A percentile compares a stretch with the other conserved stretches of the same genome.
phyloP scores from a whole-genome alignment of 2,113 vertebrate species.

The Urocynchramus pylzowi region DNA sequence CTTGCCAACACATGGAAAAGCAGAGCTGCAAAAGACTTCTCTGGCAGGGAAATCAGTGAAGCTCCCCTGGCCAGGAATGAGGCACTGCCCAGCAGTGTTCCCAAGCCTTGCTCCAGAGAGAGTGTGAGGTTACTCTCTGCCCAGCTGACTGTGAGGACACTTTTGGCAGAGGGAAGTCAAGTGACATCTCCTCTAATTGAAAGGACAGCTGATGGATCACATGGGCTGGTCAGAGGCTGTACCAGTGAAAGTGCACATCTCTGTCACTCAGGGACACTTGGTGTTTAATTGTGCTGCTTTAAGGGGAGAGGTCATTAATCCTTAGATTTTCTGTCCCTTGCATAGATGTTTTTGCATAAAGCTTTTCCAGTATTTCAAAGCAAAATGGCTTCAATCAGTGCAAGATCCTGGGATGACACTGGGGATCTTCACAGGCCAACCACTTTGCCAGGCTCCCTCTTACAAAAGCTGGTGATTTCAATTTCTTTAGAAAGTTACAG shows the following conservation, averaged over 20 bases:
- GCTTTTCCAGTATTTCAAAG: neutral
- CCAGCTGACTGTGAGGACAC: slow-evolving; percentile 7
- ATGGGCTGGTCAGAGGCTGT: neutral
- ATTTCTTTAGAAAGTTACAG: neutral
- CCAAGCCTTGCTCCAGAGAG: neutral
- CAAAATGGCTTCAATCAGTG: neutral
- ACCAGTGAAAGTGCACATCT: neutral
- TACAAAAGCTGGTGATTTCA: neutral
- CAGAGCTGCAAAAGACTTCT: neutral
- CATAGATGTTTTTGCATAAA: neutral
- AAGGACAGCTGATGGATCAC: slow-evolving; percentile 59
- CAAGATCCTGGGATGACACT: neutral
- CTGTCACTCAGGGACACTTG: neutral
- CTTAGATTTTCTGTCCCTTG: neutral
- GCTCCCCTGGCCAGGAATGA: neutral
- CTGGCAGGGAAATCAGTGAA: neutral
- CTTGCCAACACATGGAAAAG: neutral
- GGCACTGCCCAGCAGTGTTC: neutral
- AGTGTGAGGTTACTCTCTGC: neutral
- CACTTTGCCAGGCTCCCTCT: neutral
- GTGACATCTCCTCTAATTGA: slow-evolving; percentile 56
- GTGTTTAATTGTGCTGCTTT: neutral
- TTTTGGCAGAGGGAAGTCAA: neutral
- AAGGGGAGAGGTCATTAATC: neutral
- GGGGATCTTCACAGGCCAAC: neutral